These are phyloP conservation scores for Scaptomyza polygonia DNA, from an alignment of 2,888 invertebrate species.

Conservation along the genomic window DNA sequence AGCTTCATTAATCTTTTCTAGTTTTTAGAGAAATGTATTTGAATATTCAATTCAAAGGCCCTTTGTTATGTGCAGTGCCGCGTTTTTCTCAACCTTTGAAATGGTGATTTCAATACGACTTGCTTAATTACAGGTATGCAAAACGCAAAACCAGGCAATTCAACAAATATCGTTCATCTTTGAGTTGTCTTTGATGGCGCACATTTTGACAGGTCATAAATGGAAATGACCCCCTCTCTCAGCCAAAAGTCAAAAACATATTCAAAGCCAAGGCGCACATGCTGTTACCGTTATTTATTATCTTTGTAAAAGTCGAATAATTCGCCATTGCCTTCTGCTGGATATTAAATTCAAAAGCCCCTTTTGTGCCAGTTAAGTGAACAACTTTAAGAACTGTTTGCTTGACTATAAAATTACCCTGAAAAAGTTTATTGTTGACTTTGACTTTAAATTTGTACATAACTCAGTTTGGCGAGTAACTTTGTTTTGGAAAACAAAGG, in stretches of 20 bases:
- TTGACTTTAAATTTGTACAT: not conserved
- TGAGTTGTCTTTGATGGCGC: constrained; percentile 52
- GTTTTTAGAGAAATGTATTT: too few relatives aligned
- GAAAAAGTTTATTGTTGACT: not conserved
- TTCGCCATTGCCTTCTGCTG: constrained; percentile 13
- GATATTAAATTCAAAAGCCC: constrained; percentile 51
- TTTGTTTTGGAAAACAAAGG: too few relatives aligned
- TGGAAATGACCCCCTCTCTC: constrained; percentile 36
- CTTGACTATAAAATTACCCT: not conserved
- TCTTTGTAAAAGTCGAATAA: constrained; percentile 17
- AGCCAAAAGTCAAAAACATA: not conserved
- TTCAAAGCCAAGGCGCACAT: constrained; percentile 16
- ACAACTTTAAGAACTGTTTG: not conserved
- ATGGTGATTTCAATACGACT: not conserved
- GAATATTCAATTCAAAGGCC: too few relatives aligned
- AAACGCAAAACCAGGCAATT: not conserved
- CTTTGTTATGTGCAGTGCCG: not conserved
- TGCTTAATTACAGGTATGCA: not conserved
- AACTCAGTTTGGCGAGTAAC: not conserved
- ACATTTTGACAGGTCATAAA: constrained; percentile 70
- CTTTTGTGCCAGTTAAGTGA: not conserved
- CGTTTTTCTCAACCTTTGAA: not conserved
- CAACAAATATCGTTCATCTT: constrained; percentile 20
- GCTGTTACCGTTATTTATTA: constrained; percentile 30
- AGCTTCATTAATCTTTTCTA: not conserved